Evolutionary conservation across 2,113 vertebrate species (phyloP).

Genomic region (Daboia siamensis): DNA sequence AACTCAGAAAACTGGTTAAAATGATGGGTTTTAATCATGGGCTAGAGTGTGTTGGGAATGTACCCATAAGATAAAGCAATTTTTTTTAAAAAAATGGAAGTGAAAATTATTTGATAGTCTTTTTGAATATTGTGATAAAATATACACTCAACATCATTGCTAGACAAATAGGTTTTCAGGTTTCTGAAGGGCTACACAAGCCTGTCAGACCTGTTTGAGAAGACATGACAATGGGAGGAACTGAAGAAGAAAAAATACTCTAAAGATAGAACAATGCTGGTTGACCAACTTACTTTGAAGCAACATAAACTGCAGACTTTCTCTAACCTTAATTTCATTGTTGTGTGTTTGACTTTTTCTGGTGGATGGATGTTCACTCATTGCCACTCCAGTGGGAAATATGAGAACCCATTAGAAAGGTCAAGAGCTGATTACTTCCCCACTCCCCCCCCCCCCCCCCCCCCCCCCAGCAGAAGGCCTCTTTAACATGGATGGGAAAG

Average conservation of each 20-base stretch:
- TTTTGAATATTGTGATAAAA: not conserved
- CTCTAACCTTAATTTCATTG: not conserved
- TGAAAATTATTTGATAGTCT: not conserved
- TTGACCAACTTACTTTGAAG: not conserved
- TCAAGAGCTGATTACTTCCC: not conserved
- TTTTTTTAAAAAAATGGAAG: not conserved
- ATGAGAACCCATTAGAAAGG: not conserved
- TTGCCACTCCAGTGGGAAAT: not conserved
- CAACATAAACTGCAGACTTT: too few species aligned
- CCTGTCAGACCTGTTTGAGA: not conserved
- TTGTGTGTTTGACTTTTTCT: not conserved
- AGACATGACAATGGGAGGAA: not conserved
- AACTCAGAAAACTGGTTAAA: not conserved
- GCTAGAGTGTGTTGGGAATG: not conserved
- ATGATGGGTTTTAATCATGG: not conserved
- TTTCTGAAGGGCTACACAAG: not conserved
- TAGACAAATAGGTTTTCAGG: not conserved
- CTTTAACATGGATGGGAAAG: not conserved
- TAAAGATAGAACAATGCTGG: not conserved
- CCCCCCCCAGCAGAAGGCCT: not conserved
- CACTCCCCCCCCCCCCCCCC: too few species aligned
- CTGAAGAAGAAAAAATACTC: not conserved
- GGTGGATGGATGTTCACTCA: not conserved
- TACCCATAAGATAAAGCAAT: not conserved
- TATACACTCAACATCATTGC: not conserved